Base-by-base conservation (phyloP, 2,888 invertebrate species). In the Eupithecia subfuscata region DNA sequence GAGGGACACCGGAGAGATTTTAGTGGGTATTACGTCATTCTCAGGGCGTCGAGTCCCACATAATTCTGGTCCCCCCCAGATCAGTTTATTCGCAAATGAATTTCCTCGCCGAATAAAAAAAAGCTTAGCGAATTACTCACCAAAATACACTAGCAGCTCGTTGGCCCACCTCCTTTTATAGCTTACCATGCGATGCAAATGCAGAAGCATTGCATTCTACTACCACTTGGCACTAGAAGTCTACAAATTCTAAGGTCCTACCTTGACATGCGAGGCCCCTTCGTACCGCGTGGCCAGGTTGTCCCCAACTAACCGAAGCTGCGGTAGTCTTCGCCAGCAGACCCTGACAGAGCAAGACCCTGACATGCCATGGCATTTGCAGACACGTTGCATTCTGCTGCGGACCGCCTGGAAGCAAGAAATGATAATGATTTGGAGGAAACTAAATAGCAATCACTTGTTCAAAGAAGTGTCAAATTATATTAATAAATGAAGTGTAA, bases 331-430 rank as follows among this genome's bases (percentile, higher is more conserved):
- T 81, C 98, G 95, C 98, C 98, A 98, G 90, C 98, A 98, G 11
- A 98, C 98, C 69, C 97, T 96, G 80, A 98, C 96, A 64, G 98
- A 98, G 91, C 98, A 98, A 5, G 98, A 98, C 0, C 98, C 98
- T 0, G 98, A 98, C 95, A 98, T 98, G 37, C 98, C 98, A 90
- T 98, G 98, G 86, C 98, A 98, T 89, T 98, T 98, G 95, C 98
- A 98, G 30, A 98, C 96, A 64, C 97, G 96, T 87, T 98, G 97
- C 97, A 98, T 97, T 77, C 97, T 95, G 34, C 97, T 96, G 73
- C 97, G 95, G 43, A 97, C 96, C 22, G 96, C 96, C 96, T 96
- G 86, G 8, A 68, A 68, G 22, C 11, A n/a, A 22, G 2, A 22
- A 14, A 43, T n/a, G 16, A 34, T 63, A 16, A 34, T 6, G 30